phyloP scores from a whole-genome alignment of 2,113 vertebrate genomes.

The Fukomys damarensis region DNA sequence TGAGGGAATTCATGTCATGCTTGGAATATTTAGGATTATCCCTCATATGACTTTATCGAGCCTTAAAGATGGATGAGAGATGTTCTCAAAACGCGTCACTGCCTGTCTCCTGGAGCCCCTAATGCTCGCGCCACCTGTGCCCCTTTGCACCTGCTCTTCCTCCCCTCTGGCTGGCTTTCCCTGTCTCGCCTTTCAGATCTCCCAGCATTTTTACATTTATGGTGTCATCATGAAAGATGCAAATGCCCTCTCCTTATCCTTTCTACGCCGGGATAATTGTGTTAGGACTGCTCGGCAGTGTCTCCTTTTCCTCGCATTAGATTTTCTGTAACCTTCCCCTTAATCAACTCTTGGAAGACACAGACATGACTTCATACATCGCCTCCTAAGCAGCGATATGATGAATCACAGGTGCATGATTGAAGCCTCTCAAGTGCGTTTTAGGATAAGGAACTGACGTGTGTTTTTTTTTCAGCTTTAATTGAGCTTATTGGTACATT shows the following conservation, averaged over 20 bases:
- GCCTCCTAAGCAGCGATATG: not conserved
- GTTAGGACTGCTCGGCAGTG: too few species aligned
- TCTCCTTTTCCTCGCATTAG: not conserved
- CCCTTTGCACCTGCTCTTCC: accelerated
- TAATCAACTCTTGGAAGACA: not conserved
- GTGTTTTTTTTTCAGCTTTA: too few species aligned
- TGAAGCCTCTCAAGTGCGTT: accelerated
- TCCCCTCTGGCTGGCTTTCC: accelerated
- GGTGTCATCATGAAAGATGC: not conserved
- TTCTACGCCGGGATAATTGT: too few species aligned
- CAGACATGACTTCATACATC: not conserved
- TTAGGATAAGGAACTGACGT: not conserved
- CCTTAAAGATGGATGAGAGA: not conserved
- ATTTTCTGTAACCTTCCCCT: not conserved
- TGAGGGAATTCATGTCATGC: not conserved
- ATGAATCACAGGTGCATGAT: not conserved
- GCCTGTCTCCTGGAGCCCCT: accelerated
- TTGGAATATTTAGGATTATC: not conserved
- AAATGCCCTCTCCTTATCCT: not conserved
- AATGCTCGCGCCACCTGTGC: accelerated
- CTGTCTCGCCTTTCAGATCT: not conserved
- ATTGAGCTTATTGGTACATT: too few species aligned
- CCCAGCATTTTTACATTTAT: too few species aligned
- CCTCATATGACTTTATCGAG: not conserved
- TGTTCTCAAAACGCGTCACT: not conserved